Conservation (phyloP, 2,888 invertebrate genomes). For the Drosophila austrosaltans region DNA sequence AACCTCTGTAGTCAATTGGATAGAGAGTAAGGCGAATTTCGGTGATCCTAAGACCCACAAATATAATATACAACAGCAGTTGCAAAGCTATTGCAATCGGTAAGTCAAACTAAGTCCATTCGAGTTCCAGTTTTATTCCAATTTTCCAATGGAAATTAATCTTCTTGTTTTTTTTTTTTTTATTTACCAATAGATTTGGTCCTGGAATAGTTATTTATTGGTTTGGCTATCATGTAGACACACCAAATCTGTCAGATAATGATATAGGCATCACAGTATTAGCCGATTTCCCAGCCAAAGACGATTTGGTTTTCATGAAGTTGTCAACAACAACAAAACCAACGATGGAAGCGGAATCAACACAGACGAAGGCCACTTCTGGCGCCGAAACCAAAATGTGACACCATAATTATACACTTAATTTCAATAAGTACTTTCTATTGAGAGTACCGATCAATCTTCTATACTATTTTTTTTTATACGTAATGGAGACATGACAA, state of each 20-base stretch:
- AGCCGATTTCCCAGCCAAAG: constrained; percentile 85
- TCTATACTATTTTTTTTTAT: neutral
- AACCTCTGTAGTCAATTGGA: constrained; percentile 95
- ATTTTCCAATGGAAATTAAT: constrained; percentile 79
- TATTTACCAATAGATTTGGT: constrained; percentile 87
- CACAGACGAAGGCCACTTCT: neutral
- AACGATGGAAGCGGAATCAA: neutral
- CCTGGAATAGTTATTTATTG: constrained; percentile 97
- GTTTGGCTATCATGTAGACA: constrained; percentile 92
- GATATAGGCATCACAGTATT: constrained; percentile 86
- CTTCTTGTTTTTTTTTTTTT: constrained; percentile 1
- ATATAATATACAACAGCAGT: constrained; percentile 92
- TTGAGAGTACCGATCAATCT: constrained; percentile 1
- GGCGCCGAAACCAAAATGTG: neutral
- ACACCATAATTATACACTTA: neutral
- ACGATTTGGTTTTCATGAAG: constrained; percentile 83
- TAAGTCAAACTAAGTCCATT: constrained; percentile 32
- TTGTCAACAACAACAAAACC: constrained; percentile 11
- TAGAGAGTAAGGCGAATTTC: constrained; percentile 98
- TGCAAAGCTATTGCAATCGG: constrained; percentile 94
- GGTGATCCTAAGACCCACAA: constrained; percentile 92
- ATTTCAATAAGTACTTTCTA: constrained; percentile 5
- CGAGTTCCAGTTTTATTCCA: neutral
- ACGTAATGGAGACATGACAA: neutral
- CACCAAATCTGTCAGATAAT: constrained; percentile 85